phyloP scores from a whole-genome alignment of 2,113 vertebrate species.

The Poeciliopsis turrubarensis region DNA sequence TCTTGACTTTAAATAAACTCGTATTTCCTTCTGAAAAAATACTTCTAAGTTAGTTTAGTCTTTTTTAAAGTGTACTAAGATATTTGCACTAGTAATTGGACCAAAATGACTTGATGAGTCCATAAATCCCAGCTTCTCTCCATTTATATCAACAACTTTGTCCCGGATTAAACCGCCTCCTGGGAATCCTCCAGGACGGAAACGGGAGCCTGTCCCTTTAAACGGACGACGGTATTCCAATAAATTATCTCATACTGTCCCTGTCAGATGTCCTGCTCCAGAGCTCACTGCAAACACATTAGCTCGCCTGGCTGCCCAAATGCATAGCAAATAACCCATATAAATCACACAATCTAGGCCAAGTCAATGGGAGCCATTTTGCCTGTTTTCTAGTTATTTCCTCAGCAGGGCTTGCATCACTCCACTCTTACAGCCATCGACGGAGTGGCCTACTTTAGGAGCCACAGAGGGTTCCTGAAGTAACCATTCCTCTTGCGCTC shows the following conservation, averaged over 20 bases:
- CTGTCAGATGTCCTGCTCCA: slow-evolving; percentile 54
- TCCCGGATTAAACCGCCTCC: slow-evolving; percentile 14
- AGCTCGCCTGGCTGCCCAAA: slow-evolving; percentile 71
- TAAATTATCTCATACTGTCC: slow-evolving; percentile 53
- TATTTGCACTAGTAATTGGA: too few relatives aligned
- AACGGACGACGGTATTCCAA: slow-evolving; percentile 50
- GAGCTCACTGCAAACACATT: slow-evolving; percentile 74
- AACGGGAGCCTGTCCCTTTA: slow-evolving; percentile 13
- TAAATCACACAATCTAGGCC: slow-evolving; percentile 80
- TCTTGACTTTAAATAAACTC: too few relatives aligned
- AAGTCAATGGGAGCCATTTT: slow-evolving; percentile 70
- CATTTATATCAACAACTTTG: not conserved
- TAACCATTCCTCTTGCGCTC: slow-evolving; percentile 62
- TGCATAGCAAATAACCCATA: slow-evolving; percentile 76
- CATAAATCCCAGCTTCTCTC: not conserved
- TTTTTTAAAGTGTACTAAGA: too few relatives aligned
- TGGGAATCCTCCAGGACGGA: slow-evolving; percentile 19
- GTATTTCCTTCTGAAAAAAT: too few relatives aligned
- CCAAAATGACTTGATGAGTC: not conserved
- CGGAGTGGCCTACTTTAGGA: slow-evolving; percentile 69
- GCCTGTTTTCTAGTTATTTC: slow-evolving; percentile 67
- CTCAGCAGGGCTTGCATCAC: slow-evolving; percentile 63
- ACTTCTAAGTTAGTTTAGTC: too few relatives aligned
- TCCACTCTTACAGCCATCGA: slow-evolving; percentile 50
- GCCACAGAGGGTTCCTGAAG: slow-evolving; percentile 61